Conservation (phyloP, 2,797 vertebrate genomes). For the Hemitrygon akajei region DNA sequence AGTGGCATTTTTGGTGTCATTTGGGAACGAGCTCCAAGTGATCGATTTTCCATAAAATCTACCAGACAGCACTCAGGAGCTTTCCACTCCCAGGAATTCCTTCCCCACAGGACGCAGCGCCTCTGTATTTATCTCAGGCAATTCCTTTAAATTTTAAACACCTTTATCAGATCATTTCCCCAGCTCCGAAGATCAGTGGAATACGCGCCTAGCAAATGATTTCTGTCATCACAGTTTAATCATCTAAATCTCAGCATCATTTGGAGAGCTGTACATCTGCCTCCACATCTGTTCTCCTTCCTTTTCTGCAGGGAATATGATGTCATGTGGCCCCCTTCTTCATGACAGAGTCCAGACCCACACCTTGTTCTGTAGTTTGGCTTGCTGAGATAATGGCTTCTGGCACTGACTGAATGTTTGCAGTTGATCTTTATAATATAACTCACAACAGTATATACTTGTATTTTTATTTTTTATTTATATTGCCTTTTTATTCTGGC, state of each 20-base stretch:
- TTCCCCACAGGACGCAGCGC: neutral
- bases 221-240: neutral
- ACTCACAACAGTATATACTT: too few species aligned
- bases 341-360: neutral
- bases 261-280: neutral
- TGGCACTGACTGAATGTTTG: neutral
- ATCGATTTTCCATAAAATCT: too few species aligned
- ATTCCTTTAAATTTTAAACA: neutral
- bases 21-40: too few species aligned
- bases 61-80: too few species aligned
- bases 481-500: too few species aligned
- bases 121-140: neutral
- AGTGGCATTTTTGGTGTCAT: too few species aligned
- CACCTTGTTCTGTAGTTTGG: neutral
- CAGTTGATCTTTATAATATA: neutral
- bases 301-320: neutral
- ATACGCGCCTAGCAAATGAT: neutral
- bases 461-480: too few species aligned
- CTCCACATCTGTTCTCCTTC: neutral
- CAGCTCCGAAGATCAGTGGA: neutral
- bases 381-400: neutral
- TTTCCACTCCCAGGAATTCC: neutral
- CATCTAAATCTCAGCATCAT: neutral
- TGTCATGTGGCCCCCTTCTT: neutral
- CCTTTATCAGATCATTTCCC: neutral